Percentiles rank a stretch among this genome's conserved stretches.
Evolutionary conservation across 1,140 invertebrate genomes (phyloP).

Genomic region (Aphelenchoides fujianensis): DNA sequence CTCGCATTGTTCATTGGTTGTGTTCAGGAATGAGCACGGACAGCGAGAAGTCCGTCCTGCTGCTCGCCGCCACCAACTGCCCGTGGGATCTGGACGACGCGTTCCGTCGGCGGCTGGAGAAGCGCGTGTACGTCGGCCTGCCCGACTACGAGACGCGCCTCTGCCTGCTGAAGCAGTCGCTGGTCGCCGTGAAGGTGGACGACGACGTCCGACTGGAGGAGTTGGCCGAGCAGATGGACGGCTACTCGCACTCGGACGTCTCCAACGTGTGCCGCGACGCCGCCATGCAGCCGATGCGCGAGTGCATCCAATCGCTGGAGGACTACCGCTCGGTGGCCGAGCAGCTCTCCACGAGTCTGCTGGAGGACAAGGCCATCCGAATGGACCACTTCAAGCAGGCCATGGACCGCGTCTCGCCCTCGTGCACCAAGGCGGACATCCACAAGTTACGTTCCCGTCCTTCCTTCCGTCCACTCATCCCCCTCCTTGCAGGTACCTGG

Average conservation of each 20-base stretch:
- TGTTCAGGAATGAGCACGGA: conserved; percentile 41
- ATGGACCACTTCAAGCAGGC: not conserved
- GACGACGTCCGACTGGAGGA: conserved; percentile 47
- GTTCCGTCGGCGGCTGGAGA: conserved; percentile 85
- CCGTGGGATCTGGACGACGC: conserved; percentile 99
- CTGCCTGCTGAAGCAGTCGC: conserved; percentile 31
- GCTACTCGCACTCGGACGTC: conserved; percentile 56
- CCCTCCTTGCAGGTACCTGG: no score
- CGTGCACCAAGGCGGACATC: conserved; percentile 4
- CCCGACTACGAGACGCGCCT: conserved; percentile 69
- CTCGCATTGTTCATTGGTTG: conserved; percentile 14
- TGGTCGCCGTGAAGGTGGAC: conserved; percentile 41
- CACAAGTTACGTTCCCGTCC: no score
- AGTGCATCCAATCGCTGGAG: conserved; percentile 26
- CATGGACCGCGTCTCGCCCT: conserved; percentile 10
- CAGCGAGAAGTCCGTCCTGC: conserved; percentile 82
- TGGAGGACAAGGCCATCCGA: conserved; percentile 8
- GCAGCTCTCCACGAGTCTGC: conserved; percentile 15
- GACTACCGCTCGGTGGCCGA: conserved; percentile 24
- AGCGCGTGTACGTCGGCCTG: conserved; percentile 97
- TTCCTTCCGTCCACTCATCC: no score
- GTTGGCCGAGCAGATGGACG: conserved; percentile 47
- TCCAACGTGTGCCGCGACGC: conserved; percentile 52
- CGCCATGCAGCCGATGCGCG: conserved; percentile 42
- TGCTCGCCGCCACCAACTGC: conserved; percentile 97